Evolutionary conservation across 2,888 invertebrate species (phyloP).

Genomic region (Molorchus minor): DNA sequence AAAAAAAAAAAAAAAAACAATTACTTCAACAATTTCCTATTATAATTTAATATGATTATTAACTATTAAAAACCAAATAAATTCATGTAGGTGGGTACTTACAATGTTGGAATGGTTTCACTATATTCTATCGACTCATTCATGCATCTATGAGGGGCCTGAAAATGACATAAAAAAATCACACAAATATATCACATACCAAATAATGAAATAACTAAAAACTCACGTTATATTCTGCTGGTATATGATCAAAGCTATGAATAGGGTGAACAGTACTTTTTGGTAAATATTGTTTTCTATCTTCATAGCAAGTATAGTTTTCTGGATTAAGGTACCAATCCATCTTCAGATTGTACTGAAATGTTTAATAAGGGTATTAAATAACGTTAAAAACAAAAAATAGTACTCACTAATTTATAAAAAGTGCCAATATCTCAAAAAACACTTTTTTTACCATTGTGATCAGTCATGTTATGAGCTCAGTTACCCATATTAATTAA

Average conservation of each 20-base stretch:
- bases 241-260: slow-evolving; percentile 66
- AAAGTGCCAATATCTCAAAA: too few species aligned
- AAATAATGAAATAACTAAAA: slow-evolving; percentile 12
- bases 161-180: slow-evolving; percentile 53
- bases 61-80: too few species aligned
- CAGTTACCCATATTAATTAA: too few species aligned
- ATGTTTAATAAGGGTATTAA: slow-evolving; percentile 19
- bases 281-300: slow-evolving; percentile 64
- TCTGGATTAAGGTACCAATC: slow-evolving; percentile 70
- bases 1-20: too few species aligned
- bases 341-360: slow-evolving; percentile 67
- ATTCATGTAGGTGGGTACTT: too few species aligned
- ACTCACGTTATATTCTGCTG: slow-evolving; percentile 67
- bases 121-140: slow-evolving; percentile 70
- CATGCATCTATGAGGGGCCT: slow-evolving; percentile 78
- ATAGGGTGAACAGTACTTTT: slow-evolving; percentile 62
- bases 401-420: too few species aligned
- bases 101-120: slow-evolving; percentile 75
- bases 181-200: slow-evolving; percentile 21
- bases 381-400: neutral
- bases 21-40: too few species aligned
- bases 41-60: too few species aligned
- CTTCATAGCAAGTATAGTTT: slow-evolving; percentile 70
- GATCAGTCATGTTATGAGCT: too few species aligned
- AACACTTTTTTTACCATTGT: too few species aligned